Evolutionary conservation across 2,888 invertebrate genomes (phyloP).

Genomic region (Acleris cristana): DNA sequence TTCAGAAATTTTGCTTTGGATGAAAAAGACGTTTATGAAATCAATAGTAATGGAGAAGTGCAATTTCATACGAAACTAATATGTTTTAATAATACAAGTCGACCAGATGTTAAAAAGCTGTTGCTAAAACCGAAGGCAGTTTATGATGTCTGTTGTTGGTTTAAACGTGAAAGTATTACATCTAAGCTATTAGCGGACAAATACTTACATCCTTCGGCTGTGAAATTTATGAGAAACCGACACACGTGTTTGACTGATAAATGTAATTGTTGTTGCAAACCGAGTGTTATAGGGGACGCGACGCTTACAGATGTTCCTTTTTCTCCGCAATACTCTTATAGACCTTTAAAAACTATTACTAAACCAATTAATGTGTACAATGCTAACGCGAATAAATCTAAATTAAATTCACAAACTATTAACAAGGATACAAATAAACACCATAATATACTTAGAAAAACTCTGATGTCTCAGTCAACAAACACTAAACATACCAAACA

Average conservation of each 20-base stretch:
- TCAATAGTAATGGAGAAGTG: constrained; percentile 3
- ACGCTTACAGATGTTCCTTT: constrained; percentile 11
- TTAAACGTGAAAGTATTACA: constrained; percentile 45
- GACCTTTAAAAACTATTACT: not conserved
- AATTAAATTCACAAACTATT: too few relatives aligned
- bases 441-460: too few relatives aligned
- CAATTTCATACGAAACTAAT: constrained; percentile 13
- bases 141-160: constrained; percentile 49
- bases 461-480: not conserved
- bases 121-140: constrained; percentile 4
- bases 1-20: constrained; percentile 19
- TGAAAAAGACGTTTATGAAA: constrained; percentile 21
- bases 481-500: not conserved
- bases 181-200: constrained; percentile 32
- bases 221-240: constrained; percentile 42
- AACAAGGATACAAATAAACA: too few relatives aligned
- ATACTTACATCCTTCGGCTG: constrained; percentile 33
- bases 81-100: constrained; percentile 15
- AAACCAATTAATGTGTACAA: not conserved
- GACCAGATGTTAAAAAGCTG: constrained; percentile 20
- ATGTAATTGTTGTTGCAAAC: constrained; percentile 49
- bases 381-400: too few relatives aligned
- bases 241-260: constrained; percentile 42
- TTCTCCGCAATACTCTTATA: constrained; percentile 3
- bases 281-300: not conserved